A percentile compares a stretch with the other conserved stretches of the same genome.
Evolutionary conservation across 2,797 vertebrate species (phyloP).

Genomic region (Microchirus variegatus): DNA sequence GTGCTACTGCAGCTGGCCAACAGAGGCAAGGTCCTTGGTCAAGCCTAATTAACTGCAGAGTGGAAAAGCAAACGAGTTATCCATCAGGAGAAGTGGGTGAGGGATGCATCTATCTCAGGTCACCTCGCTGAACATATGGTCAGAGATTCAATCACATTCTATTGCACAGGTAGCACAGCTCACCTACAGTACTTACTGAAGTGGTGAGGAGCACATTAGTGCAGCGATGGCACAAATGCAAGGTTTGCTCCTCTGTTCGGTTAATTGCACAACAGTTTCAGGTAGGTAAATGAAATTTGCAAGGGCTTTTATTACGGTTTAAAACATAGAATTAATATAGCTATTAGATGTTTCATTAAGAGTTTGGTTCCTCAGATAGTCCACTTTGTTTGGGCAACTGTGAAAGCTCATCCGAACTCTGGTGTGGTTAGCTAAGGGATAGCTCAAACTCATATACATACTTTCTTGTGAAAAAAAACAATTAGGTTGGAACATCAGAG

Average conservation of each 20-base stretch:
- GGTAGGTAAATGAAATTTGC: too few relatives aligned
- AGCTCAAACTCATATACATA: too few relatives aligned
- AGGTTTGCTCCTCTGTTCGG: not conserved
- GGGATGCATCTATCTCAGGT: slow-evolving; percentile 51
- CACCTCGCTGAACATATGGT: slow-evolving; percentile 18
- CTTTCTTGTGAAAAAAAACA: too few relatives aligned
- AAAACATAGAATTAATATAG: too few relatives aligned
- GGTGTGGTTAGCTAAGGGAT: too few relatives aligned
- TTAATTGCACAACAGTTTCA: too few relatives aligned
- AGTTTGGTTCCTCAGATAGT: too few relatives aligned
- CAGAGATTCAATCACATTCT: slow-evolving; percentile 29
- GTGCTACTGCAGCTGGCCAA: slow-evolving; percentile 22
- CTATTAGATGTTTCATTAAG: too few relatives aligned
- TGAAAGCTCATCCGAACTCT: too few relatives aligned
- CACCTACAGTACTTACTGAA: slow-evolving; percentile 31
- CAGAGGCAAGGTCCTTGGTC: slow-evolving; percentile 38
- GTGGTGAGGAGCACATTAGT: slow-evolving; percentile 8
- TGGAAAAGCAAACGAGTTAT: slow-evolving; percentile 58
- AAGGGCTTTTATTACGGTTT: too few relatives aligned
- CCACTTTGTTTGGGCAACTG: too few relatives aligned
- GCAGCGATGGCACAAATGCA: slow-evolving; percentile 16
- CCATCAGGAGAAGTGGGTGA: slow-evolving; percentile 48
- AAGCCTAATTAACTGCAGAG: slow-evolving; percentile 61
- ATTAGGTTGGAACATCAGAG: too few relatives aligned
- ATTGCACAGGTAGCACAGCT: slow-evolving; percentile 52